Conservation (phyloP, 2,888 invertebrate species). For the Ligdia adustata region DNA sequence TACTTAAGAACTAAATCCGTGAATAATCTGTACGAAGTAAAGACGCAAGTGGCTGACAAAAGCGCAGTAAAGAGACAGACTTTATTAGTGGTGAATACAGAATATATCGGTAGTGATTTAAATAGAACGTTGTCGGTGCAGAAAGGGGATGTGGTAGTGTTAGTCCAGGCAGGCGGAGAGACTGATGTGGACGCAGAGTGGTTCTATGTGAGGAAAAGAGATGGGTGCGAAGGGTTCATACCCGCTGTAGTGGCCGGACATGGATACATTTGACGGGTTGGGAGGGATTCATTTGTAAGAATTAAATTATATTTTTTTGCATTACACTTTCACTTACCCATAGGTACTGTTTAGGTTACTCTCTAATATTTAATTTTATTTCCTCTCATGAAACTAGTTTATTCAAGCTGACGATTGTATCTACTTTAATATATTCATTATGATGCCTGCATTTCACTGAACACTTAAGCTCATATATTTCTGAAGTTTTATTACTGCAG, state of each 20-base stretch:
- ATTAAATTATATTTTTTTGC: neutral
- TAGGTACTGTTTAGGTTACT: too few relatives aligned
- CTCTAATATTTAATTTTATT: too few relatives aligned
- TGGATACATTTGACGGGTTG: constrained; percentile 87
- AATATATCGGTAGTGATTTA: constrained; percentile 83
- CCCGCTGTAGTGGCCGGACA: constrained; percentile 91
- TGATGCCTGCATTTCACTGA: too few relatives aligned
- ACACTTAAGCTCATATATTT: too few relatives aligned
- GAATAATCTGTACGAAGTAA: constrained; percentile 57
- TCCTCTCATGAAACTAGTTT: too few relatives aligned
- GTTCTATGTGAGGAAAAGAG: constrained; percentile 89
- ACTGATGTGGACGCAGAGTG: constrained; percentile 87
- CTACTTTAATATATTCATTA: too few relatives aligned
- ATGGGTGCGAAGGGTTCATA: constrained; percentile 90
- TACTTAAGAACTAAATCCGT: constrained; percentile 85
- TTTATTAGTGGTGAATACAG: constrained; percentile 87
- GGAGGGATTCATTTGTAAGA: too few relatives aligned
- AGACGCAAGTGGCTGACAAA: constrained; percentile 17
- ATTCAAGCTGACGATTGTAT: too few relatives aligned
- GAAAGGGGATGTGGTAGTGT: constrained; percentile 90
- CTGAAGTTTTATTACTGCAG: too few relatives aligned
- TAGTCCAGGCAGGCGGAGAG: constrained; percentile 78
- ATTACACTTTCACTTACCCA: too few relatives aligned
- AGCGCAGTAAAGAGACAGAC: constrained; percentile 84
- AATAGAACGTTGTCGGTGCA: constrained; percentile 86